Percentiles rank a stretch among this genome's conserved stretches.
Conservation (phyloP, 1,140 invertebrate genomes). For the Philotrypesis tridentata region DNA sequence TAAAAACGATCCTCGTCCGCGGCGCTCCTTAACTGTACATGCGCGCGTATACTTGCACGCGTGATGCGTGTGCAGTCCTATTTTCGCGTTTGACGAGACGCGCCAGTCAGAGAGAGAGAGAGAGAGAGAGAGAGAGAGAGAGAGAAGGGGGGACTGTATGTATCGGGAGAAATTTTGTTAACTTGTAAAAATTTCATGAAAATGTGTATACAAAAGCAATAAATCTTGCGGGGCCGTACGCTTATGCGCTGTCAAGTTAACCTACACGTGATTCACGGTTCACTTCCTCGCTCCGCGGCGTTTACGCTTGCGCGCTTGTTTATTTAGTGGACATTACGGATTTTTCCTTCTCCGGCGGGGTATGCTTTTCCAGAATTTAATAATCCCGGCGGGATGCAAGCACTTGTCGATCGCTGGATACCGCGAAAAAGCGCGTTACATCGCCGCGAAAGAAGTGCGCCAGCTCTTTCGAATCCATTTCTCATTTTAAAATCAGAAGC, state of each 20-base stretch:
- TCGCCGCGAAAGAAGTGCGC: neutral
- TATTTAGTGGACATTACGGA: neutral
- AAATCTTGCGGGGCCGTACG: constrained; percentile 9
- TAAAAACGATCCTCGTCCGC: neutral
- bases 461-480: too few species aligned
- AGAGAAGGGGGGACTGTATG: neutral
- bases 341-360: neutral
- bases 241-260: constrained; percentile 32
- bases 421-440: neutral
- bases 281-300: neutral
- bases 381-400: too few species aligned
- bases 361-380: neutral
- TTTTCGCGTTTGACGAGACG: neutral
- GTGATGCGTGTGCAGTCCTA: neutral
- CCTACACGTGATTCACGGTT: constrained; percentile 21
- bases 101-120: too few species aligned
- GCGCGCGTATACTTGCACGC: neutral
- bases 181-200: constrained; percentile 31
- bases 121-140: too few species aligned
- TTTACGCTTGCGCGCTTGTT: constrained; percentile 7
- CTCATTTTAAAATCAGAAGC: too few species aligned
- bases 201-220: constrained; percentile 33
- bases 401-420: too few species aligned
- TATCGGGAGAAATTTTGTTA: constrained; percentile 38
- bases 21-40: neutral